Base-by-base conservation (phyloP, 2,888 invertebrate species). In the Cephonodes hylas region DNA sequence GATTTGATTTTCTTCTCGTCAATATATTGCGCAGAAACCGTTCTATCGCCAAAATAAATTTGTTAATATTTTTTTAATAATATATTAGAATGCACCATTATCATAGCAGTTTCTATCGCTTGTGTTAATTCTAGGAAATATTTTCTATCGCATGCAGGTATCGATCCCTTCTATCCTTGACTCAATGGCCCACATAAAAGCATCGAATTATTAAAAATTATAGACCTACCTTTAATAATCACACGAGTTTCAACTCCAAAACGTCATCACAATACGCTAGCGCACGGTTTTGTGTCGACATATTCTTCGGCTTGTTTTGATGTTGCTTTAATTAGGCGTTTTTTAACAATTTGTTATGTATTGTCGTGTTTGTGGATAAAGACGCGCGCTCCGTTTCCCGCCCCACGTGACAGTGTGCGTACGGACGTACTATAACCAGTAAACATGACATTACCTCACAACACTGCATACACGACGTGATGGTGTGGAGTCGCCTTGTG, bases 301-400 rank as follows among this genome's bases (percentile, higher is more conserved):
- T 45, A 13, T 27, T 53, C 27, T 18, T 53, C 27, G 2, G 25
- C 3, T 23, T 31, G 3, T 15, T 25, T 25, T 18, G 27, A 22
- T 20, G 13, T 42, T 18, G 15, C 7, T 45, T 22, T 22, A 27
- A 15, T 8, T 53, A 53, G n/a, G n/a, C n/a, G n/a, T 53, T 53
- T 53, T 53, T 38, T n/a, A 38, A 27, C 4, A 18, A 53, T 25
- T 46, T 4, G 23, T 20, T 38, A 10, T 46, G 2, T 22, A 20
- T 23, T 23, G n/a, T 10, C 42, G 45, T 53, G 18, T 53, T 53
- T 31, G 2, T 8, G 3, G 20, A 13, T 4, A 15, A 27, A 27
- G 15, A 53, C 53, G 53, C 53, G 53, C 53, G 53, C 53, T 13
- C 31, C 53, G 53, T 53, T 53, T 27, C 27, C 53, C 27, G 31